Base-by-base conservation (phyloP, 2,113 vertebrate genomes). In the Podarcis raffonei region DNA sequence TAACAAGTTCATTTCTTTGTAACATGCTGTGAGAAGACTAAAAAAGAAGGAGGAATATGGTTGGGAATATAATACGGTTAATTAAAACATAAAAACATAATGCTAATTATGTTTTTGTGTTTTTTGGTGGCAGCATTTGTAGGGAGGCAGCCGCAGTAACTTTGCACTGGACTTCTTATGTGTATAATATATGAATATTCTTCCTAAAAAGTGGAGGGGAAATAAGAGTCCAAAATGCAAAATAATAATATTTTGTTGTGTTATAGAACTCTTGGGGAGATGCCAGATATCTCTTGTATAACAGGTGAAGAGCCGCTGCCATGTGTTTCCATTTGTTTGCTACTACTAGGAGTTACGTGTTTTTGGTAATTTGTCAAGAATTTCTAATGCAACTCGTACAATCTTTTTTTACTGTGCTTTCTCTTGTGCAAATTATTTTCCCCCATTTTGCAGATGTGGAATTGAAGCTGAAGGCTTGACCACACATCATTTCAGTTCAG, bases 51-150 rank as follows among this genome's bases (percentile, higher is more conserved):
- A 83, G 30, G 90, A 90, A 93, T 94, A 35, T 12, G 39, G 82
- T 78, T 65, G 25, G 62, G 48, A 93, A 94, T 91, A 94, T 92
- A 81, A 82, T 91, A 90, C 89, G 90, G 92, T 90, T 95, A 93
- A 95, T 94, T 95, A 93, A 94, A 92, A 94, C 89, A 86, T 93
- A 90, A 92, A 96, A 92, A 66, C 62, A 90, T 57, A 69, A 81
- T 57, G 75, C 0, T 95, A 91, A 94, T 91, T 92, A 93, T 93
- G 94, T 69, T n/a, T 20, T 69, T 74, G 1, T 20, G 30, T 39
- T 90, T 23, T 59, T 81, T 88, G 59, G 65, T 72, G 27, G 37
- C 62, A 78, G 3, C 78, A 69, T 85, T 93, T 80, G 71, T 81
- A 39, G 83, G 35, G 68, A n/a, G 37, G 5, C 39, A 48, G 5